Evolutionary conservation across 2,888 invertebrate genomes (phyloP), one percentile per base, ranked within the genome.

Genomic region (Stenchaetothrips biformis): DNA sequence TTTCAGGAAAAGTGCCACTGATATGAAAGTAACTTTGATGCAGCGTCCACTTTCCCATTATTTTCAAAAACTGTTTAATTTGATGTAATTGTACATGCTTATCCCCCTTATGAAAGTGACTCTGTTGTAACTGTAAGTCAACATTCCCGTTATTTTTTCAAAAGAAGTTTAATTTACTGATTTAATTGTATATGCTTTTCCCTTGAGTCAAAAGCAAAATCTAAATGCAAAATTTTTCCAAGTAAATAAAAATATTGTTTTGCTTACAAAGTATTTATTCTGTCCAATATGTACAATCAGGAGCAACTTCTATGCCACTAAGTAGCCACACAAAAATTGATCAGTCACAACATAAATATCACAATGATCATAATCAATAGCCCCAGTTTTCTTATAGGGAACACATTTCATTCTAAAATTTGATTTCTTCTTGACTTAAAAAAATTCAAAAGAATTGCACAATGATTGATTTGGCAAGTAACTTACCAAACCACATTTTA

Each of bases 281-380:
- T 74, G 67, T 74, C 67, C 67, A 74, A 11, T 74, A 74, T 74
- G 21, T 74, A 74, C 67, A 74, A 74, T 74, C 21, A 74, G 67
- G 67, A 74, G 67, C 67, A 74, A 74, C 67, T 74, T 74, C 67
- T 21, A 74, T 74, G 67, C 67, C 21, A n/a, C 53, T 53, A 11
- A 53, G 53, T 53, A 18, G 18, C 25, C 67, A 74, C 67, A 74
- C 21, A 74, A 74, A 74, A 74, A 74, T 74, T 74, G 67, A 74
- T 74, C 67, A 74, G 67, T 74, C 67, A 74, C 67, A 74, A 74
- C 67, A 74, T 74, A 74, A 74, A 74, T 74, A 74, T 74, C 67
- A 74, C 67, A 74, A 25, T 74, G 25, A 21, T 59, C 18, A 16
- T 18, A 59, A 18, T 18, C 59, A 59, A 18, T 59, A 59, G 59